Base-by-base conservation (phyloP, 2,888 invertebrate genomes). In the Ochropleura leucogaster region DNA sequence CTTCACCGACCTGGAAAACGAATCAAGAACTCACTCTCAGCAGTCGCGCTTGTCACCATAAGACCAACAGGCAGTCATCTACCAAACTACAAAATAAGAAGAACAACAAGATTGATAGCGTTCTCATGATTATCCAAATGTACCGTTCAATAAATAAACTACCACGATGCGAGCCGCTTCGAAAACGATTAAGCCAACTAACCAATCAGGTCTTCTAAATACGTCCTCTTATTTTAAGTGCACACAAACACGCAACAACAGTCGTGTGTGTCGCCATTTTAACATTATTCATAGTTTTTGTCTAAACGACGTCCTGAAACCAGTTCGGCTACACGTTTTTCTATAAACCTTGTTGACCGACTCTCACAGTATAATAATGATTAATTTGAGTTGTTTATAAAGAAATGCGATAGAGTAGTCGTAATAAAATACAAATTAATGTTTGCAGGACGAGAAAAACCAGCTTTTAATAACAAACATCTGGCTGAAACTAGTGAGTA, bases 391-490 rank as follows among this genome's bases (percentile, higher is more conserved):
- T 62, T 79, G 72, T 57, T 70, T 80, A 67, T 68, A 63, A 68
- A 72, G 53, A 77, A 80, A 85, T 83, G 75, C 74, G 77, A 79
- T 72, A 71, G 62, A 72, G 64, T 68, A 72, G 57, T 44, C 63
- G 77, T 73, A 76, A 77, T 83, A 81, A 83, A 80, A 85, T 67
- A 83, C 74, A 79, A 82, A 82, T 86, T 82, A 77, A 87, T 83
- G 88, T 92, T 97, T 97, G 87, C 97, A 99, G 99, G 99, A 99
- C 97, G 99, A 99, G 97, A 99, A 99, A 97, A 99, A 99, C 97
- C 99, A 99, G 97, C 98, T 99, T 96, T 98, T 99, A 94, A 98
- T 99, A 95, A 98, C 99, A 93, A 99, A 99, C 97, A 98, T 99
- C 97, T 99, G 99, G 99, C 97, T 99, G 92, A 99, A 99, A 97